These are phyloP conservation scores for Colletes gigas DNA, from an alignment of 1,140 invertebrate genomes.

Conservation along the genomic window DNA sequence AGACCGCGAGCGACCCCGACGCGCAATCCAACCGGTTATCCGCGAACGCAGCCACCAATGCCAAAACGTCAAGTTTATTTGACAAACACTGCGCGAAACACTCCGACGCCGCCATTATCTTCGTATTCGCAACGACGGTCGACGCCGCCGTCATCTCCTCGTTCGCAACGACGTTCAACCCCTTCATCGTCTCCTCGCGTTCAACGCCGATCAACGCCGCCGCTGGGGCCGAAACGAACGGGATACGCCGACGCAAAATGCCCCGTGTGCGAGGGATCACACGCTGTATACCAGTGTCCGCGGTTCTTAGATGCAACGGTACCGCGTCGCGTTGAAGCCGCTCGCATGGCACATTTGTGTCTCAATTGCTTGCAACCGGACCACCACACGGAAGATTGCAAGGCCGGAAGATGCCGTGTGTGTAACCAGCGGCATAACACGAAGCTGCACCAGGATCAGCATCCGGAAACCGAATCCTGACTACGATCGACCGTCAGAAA, in stretches of 20 bases:
- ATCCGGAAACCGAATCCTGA: neutral
- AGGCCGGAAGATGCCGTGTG: neutral
- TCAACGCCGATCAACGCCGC: too few relatives aligned
- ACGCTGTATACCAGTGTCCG: neutral
- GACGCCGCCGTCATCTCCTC: too few relatives aligned
- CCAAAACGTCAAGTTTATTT: neutral
- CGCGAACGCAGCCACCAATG: neutral
- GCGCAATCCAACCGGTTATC: too few relatives aligned
- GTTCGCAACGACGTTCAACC: neutral
- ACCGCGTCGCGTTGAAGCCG: neutral
- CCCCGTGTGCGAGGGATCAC: neutral
- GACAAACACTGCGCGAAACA: too few relatives aligned
- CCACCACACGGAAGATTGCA: neutral
- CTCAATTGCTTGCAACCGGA: neutral
- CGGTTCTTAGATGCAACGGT: neutral
- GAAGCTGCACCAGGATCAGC: neutral
- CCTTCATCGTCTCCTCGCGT: too few relatives aligned
- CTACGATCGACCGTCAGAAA: too few relatives aligned
- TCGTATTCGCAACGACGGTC: neutral
- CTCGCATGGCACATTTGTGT: neutral
- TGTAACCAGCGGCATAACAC: neutral
- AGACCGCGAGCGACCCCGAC: too few relatives aligned
- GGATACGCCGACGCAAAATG: neutral
- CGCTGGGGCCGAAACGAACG: neutral
- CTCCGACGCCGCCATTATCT: neutral